A percentile compares a stretch with the other conserved stretches of the same genome.
Conservation (phyloP, 92 coral and sea anemone genomes). For the Epizoanthus illoricatus region DNA sequence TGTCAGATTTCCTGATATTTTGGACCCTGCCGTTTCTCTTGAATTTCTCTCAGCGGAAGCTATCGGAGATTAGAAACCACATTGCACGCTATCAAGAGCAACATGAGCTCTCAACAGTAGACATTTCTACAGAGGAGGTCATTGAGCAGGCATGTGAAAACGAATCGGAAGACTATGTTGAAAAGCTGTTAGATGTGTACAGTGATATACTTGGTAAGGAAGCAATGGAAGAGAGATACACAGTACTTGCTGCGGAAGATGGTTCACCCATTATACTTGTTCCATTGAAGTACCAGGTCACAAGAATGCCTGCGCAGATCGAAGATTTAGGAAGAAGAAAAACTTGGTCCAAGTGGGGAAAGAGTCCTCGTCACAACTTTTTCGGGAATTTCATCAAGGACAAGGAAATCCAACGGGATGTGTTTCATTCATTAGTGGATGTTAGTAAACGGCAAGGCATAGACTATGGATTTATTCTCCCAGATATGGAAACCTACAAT, state of each 20-base stretch:
- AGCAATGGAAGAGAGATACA: slow-evolving; percentile 3
- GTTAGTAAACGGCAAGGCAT: not conserved
- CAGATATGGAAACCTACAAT: not conserved
- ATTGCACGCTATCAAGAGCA: not conserved
- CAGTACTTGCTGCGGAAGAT: not conserved
- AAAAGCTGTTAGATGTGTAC: not conserved
- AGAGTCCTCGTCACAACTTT: not conserved
- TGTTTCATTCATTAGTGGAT: not conserved
- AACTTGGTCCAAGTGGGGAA: not conserved
- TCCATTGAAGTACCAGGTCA: slow-evolving; percentile 40
- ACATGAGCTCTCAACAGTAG: not conserved
- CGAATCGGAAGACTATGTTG: not conserved
- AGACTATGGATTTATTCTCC: slow-evolving; percentile 2
- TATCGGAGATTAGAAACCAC: not conserved
- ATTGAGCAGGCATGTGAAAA: slow-evolving; percentile 13
- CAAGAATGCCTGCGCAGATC: slow-evolving; percentile 32
- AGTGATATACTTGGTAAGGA: slow-evolving; percentile 25
- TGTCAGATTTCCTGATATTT: slow-evolving; percentile 44
- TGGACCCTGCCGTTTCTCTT: slow-evolving; percentile 38
- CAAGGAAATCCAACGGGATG: not conserved
- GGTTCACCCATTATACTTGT: slow-evolving; percentile 24
- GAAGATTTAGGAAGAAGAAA: slow-evolving; percentile 22
- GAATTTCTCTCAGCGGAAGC: slow-evolving; percentile 27
- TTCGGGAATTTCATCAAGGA: not conserved
- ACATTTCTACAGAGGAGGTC: slow-evolving; percentile 3